Evolutionary conservation across 2,888 invertebrate genomes (phyloP).

Genomic region (Scaptomyza flava): DNA sequence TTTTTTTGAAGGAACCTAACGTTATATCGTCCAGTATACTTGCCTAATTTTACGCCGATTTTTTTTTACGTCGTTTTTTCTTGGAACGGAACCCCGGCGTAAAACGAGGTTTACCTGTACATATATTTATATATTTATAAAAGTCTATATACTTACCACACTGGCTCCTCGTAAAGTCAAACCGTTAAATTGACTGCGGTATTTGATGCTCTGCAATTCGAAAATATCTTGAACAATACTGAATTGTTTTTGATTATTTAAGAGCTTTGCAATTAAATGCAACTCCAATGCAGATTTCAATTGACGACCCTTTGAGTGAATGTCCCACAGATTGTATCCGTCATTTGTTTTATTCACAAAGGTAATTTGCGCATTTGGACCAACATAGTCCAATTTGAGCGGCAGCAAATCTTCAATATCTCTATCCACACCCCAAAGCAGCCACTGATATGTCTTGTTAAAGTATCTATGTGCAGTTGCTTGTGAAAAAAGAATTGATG

Average conservation of each 20-base stretch:
- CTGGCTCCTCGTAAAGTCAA: slow-evolving; percentile 76
- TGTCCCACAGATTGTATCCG: slow-evolving; percentile 69
- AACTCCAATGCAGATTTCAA: slow-evolving; percentile 68
- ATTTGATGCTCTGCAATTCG: slow-evolving; percentile 68
- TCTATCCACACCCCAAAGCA: slow-evolving; percentile 69
- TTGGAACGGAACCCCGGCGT: no score
- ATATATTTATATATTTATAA: no score
- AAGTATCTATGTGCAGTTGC: slow-evolving; percentile 70
- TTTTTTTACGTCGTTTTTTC: no score
- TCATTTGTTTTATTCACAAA: slow-evolving; percentile 61
- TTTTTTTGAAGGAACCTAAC: no score
- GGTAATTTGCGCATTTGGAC: slow-evolving; percentile 81
- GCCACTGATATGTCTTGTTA: slow-evolving; percentile 83
- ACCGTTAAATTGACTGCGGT: slow-evolving; percentile 74
- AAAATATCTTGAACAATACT: slow-evolving; percentile 49
- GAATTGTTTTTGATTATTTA: slow-evolving; percentile 26
- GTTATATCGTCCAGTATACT: no score
- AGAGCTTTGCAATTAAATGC: slow-evolving; percentile 52
- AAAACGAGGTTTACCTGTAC: no score
- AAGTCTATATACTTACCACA: slow-evolving; percentile 70
- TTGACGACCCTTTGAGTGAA: slow-evolving; percentile 82
- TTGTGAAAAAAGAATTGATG: slow-evolving; percentile 47
- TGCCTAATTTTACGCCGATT: no score
- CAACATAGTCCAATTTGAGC: slow-evolving; percentile 61
- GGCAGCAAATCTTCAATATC: slow-evolving; percentile 55